Percentiles rank a stretch among this genome's conserved stretches.
Evolutionary conservation across 2,888 invertebrate species (phyloP).

Genomic region (Cosmia pyralina): DNA sequence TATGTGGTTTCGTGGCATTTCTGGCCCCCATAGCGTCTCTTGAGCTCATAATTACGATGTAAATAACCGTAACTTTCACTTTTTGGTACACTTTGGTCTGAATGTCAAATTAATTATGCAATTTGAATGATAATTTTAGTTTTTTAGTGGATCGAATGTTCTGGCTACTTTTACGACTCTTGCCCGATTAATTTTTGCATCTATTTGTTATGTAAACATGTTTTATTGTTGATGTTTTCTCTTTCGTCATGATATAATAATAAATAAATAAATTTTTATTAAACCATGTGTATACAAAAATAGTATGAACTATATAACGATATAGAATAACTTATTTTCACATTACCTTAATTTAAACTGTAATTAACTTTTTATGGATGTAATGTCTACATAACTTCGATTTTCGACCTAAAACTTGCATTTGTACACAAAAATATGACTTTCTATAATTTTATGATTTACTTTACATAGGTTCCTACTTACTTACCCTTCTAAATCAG

Average conservation of each 20-base stretch:
- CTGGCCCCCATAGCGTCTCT: neutral
- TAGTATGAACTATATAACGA: no score
- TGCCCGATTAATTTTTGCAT: neutral
- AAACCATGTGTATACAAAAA: no score
- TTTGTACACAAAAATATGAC: neutral
- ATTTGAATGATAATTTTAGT: slow-evolving; percentile 20
- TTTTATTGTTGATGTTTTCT: neutral
- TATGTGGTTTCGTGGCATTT: slow-evolving; percentile 29
- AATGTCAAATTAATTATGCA: slow-evolving; percentile 34
- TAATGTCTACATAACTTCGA: neutral
- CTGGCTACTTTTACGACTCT: neutral
- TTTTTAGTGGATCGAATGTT: slow-evolving; percentile 9
- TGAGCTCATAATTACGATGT: slow-evolving; percentile 11
- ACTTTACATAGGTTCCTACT: neutral
- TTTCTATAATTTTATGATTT: no score
- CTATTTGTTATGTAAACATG: neutral
- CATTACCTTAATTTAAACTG: neutral
- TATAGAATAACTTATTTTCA: neutral
- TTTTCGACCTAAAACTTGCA: neutral
- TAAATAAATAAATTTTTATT: no score
- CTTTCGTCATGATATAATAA: neutral
- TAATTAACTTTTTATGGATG: no score
- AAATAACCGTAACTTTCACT: slow-evolving; percentile 52
- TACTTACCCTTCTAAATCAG: neutral
- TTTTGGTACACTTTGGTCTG: slow-evolving; percentile 8